These are phyloP conservation scores for Apodemia mormo DNA, from an alignment of 2,888 invertebrate genomes.

Conservation along the genomic window DNA sequence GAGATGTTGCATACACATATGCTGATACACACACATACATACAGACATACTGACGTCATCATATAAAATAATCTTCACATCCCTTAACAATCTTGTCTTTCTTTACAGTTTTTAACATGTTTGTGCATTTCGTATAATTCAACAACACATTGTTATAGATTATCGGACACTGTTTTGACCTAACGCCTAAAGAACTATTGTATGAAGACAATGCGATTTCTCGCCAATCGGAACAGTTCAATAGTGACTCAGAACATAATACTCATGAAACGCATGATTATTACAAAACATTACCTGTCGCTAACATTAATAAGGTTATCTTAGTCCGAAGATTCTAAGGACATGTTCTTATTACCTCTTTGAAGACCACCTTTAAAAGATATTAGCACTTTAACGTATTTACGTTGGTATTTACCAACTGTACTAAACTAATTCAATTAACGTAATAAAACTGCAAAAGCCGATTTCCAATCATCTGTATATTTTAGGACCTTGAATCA, in stretches of 20 bases:
- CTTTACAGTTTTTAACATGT: not conserved
- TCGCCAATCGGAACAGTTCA: not conserved
- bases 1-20: too few relatives aligned
- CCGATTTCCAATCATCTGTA: too few relatives aligned
- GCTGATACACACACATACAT: too few relatives aligned
- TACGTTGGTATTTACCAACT: not conserved
- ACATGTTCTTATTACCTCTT: not conserved
- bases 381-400: not conserved
- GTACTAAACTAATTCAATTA: too few relatives aligned
- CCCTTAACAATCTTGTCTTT: too few relatives aligned
- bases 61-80: too few relatives aligned
- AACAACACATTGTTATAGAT: not conserved
- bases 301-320: slow-evolving; percentile 28
- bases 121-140: not conserved
- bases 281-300: slow-evolving; percentile 2
- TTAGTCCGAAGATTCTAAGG: slow-evolving; percentile 19
- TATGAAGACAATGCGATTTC: not conserved
- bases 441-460: too few relatives aligned
- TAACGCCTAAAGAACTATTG: not conserved
- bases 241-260: not conserved
- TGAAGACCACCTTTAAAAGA: not conserved
- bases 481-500: too few relatives aligned
- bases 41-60: too few relatives aligned
- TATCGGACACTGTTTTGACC: not conserved
- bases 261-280: not conserved